phyloP scores from a whole-genome alignment of 2,113 vertebrate genomes.

The Cyanistes caeruleus region DNA sequence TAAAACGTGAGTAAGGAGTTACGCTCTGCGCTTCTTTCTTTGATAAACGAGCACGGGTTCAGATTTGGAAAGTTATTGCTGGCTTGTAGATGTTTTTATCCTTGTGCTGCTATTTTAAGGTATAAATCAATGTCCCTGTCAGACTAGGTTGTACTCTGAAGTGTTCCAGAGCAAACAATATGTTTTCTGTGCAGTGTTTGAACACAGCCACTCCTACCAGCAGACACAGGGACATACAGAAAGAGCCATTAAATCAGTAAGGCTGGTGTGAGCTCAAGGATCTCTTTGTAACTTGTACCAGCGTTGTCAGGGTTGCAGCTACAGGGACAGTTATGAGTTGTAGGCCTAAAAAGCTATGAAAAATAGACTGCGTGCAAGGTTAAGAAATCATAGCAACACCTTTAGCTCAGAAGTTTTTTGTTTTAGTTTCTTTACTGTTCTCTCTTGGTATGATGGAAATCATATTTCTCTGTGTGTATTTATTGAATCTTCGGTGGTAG shows the following conservation, averaged over 20 bases:
- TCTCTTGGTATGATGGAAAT: not conserved
- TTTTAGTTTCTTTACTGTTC: not conserved
- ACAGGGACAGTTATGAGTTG: not conserved
- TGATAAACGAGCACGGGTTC: not conserved
- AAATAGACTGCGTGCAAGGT: not conserved
- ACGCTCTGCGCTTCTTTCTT: accelerated
- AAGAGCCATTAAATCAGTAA: not conserved
- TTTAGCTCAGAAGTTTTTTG: not conserved
- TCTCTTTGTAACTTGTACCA: not conserved
- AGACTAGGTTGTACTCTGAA: not conserved
- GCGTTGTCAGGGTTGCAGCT: not conserved
- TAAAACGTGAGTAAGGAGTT: not conserved
- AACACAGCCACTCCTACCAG: not conserved
- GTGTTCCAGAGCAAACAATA: not conserved
- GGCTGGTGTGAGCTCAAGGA: not conserved
- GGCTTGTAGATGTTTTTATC: not conserved
- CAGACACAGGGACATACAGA: accelerated
- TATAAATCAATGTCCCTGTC: not conserved
- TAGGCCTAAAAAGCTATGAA: not conserved
- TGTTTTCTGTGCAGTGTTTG: not conserved
- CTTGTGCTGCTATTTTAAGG: not conserved
- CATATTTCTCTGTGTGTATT: not conserved
- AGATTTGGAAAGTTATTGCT: not conserved
- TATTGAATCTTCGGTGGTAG: not conserved
- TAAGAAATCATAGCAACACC: not conserved